Conservation (phyloP, 2,888 invertebrate species). For the Dioctria rufipes region DNA sequence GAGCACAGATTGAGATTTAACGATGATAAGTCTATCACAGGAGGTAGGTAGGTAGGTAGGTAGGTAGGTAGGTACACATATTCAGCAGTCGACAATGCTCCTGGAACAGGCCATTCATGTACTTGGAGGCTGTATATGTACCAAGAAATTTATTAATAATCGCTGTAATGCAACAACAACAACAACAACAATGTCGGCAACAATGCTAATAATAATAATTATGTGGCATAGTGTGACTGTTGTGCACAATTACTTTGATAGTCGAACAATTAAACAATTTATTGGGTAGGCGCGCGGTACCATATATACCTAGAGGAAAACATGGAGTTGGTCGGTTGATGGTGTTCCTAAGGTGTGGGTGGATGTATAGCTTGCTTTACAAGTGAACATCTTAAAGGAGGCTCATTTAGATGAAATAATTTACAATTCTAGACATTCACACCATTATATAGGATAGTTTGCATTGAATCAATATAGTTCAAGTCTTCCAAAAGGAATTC, state of each 20-base stretch:
- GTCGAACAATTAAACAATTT: conserved; percentile 48
- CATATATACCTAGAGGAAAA: background rate
- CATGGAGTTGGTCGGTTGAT: background rate
- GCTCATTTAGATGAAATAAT: background rate
- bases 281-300: conserved; percentile 8
- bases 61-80: background rate
- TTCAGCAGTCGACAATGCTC: conserved; percentile 45
- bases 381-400: background rate
- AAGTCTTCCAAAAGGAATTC: no score
- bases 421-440: no score
- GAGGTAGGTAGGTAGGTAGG: background rate
- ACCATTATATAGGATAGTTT: no score
- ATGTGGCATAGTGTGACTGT: conserved; percentile 17
- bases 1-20: conserved; percentile 58
- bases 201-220: conserved; percentile 43
- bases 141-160: conserved; percentile 52
- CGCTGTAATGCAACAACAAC: conserved; percentile 19
- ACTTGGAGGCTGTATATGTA: conserved; percentile 13
- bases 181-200: conserved; percentile 34
- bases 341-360: background rate
- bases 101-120: conserved; percentile 43
- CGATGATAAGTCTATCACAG: conserved; percentile 56
- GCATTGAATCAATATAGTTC: no score
- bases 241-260: conserved; percentile 45
- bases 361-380: background rate